Percentiles rank a stretch among this genome's conserved stretches.
These are phyloP conservation scores for Lipotes vexillifer DNA, from an alignment of 2,113 vertebrate genomes.

Conservation along the genomic window DNA sequence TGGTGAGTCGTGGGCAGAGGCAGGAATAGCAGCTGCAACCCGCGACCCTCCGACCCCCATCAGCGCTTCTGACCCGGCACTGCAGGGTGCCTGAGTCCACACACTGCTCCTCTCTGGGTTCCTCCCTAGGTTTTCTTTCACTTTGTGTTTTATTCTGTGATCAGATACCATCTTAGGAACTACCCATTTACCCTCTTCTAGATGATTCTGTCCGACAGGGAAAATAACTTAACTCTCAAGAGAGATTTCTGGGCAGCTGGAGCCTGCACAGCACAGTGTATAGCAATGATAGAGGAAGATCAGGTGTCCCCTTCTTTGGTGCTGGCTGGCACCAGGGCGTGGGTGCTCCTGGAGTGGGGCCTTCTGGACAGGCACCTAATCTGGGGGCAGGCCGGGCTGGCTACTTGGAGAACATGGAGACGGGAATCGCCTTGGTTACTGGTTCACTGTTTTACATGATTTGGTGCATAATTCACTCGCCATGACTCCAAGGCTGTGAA, in stretches of 20 bases:
- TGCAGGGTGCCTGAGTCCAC: fast-evolving
- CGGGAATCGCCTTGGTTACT: fast-evolving
- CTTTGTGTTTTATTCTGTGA: background rate
- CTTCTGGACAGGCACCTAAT: background rate
- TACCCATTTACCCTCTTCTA: background rate
- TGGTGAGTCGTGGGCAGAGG: background rate
- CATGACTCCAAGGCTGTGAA: background rate
- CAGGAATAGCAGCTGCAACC: fast-evolving
- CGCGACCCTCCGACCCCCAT: no score
- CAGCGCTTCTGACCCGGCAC: fast-evolving
- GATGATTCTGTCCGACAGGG: background rate
- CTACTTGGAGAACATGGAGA: background rate
- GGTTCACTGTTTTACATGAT: fast-evolving
- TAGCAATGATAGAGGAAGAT: no score
- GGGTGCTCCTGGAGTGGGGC: background rate
- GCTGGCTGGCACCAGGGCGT: background rate
- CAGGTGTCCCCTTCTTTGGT: background rate
- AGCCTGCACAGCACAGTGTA: fast-evolving
- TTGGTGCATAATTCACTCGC: background rate
- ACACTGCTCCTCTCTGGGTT: background rate
- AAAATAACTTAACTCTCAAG: background rate
- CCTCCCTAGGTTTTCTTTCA: background rate
- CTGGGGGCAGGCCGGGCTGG: background rate
- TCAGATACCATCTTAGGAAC: background rate
- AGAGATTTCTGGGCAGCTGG: background rate